Evolutionary conservation across 2,113 vertebrate species (phyloP), one percentile per base, ranked within the genome.

Genomic region (Neolamprologus modestus): DNA sequence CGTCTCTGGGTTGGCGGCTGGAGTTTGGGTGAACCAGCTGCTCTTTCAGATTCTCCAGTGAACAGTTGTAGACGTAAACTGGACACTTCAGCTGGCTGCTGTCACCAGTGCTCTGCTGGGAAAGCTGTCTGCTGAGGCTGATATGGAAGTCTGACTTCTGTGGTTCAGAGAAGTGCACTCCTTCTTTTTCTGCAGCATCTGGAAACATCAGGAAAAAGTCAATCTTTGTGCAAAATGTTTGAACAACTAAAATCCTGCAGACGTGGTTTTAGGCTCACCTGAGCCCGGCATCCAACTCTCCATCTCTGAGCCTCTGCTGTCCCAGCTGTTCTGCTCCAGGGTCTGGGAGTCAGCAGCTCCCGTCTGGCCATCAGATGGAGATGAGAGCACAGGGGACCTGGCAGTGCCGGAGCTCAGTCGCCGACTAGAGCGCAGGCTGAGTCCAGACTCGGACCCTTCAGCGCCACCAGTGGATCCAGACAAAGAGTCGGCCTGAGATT

Each of bases 11-110:
- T 26, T 95, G 95, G 37, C 95, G 97, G 50, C 95, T 97, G 71
- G 95, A 91, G 87, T 94, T 95, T 1, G 97, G 95, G 40, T 97
- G 97, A 82, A 99, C 95, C 83, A 99, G 97, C 76, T 98, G 98
- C 83, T 99, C 98, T 76, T 97, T 97, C 8, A 99, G 84, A 2
- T 96, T 93, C 53, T 99, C 98, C 92, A 98, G 91, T 1, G 98
- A 97, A 89, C 98, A 99, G 96, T 96, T 99, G 92, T 99, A 99
- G 89, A 99, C 94, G 7, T 98, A 99, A 83, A 99, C 96, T 11
- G 98, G 98, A 93, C 98, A 99, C 87, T 96, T 97, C 1, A 97
- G 94, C 0, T 97, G 97, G 66, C 92, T 94, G 40, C 93, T 89
- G 3, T 97, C 97, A 1, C 91, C 19, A 5, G 93, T n/a, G 76